A percentile compares a stretch with the other conserved stretches of the same genome.
These are phyloP conservation scores for Rhinichthys osculus DNA, from an alignment of 2,797 vertebrate genomes.

Conservation along the genomic window DNA sequence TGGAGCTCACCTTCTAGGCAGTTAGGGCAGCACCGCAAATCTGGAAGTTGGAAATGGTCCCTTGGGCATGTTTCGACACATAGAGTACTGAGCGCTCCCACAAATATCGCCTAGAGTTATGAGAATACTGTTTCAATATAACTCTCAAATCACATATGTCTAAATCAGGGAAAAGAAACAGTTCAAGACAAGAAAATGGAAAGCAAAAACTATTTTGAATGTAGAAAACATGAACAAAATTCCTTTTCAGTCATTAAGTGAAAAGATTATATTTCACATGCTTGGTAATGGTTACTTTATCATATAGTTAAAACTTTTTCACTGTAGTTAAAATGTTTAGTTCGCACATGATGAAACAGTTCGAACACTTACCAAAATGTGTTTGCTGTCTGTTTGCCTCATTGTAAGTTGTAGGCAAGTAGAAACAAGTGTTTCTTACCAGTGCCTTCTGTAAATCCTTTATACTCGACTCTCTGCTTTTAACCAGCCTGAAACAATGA, in stretches of 20 bases:
- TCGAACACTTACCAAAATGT: neutral
- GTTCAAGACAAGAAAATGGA: neutral
- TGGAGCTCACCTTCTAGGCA: neutral
- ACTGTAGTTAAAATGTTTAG: neutral
- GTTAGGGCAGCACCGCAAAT: neutral
- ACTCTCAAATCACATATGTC: neutral
- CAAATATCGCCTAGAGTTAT: neutral
- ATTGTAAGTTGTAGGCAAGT: neutral
- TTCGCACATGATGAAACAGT: neutral
- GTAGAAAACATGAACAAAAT: neutral
- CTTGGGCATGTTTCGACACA: neutral
- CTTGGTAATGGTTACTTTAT: neutral
- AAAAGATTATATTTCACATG: neutral
- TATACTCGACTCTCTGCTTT: neutral
- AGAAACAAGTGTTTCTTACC: neutral
- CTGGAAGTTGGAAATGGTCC: neutral
- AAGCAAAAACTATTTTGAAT: neutral
- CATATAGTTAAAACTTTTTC: neutral
- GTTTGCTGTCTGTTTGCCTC: neutral
- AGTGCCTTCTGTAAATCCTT: neutral
- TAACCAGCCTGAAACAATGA: neutral
- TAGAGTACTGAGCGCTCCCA: neutral
- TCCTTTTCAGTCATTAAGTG: neutral
- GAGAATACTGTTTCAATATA: neutral
- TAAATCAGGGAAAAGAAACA: neutral